Base-by-base conservation (phyloP, 2,888 invertebrate species). In the Microctonus brassicae region DNA sequence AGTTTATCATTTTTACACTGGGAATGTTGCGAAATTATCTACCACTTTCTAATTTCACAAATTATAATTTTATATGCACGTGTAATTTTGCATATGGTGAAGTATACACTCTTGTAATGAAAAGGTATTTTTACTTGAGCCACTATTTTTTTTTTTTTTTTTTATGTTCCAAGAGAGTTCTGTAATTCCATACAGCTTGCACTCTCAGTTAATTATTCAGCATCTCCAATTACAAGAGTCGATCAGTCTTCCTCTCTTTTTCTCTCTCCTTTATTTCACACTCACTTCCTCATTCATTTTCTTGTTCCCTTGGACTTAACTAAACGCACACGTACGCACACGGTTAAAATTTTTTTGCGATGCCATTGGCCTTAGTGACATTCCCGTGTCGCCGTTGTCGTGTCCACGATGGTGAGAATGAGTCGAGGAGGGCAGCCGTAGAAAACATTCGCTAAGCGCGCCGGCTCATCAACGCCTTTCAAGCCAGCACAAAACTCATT, bases 361-460 rank as follows among this genome's bases (percentile, higher is more conserved):
- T 76, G 77, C 74, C 81, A 82, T 82, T 82, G 83, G 76, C 76
- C 78, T 78, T 73, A 79, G 79, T 79, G 78, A 79, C 84, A 84
- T 85, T 85, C 85, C 84, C 68, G 78, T 80, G 81, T 80, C 81
- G 79, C 63, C 69, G 72, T 70, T 69, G 64, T 74, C 70, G 68
- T 61, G 26, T 17, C 71, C 75, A 77, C 64, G 76, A 75, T 78
- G 81, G 82, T 79, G 83, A 81, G 83, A 83, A 82, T 79, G 82
- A 82, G 80, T n/a, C 70, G 67, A 69, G 74, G 57, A 63, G 68
- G 74, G 76, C 63, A 76, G 77, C 77, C 76, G 70, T 78, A 82
- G 84, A 82, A 86, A 86, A 85, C 83, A 86, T 86, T 80, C 80
- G 77, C 77, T 84, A 84, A 82, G 78, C 82, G 85, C 82, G 82